Conservation (phyloP, 2,888 invertebrate genomes). For the Choristoneura rosaceana region DNA sequence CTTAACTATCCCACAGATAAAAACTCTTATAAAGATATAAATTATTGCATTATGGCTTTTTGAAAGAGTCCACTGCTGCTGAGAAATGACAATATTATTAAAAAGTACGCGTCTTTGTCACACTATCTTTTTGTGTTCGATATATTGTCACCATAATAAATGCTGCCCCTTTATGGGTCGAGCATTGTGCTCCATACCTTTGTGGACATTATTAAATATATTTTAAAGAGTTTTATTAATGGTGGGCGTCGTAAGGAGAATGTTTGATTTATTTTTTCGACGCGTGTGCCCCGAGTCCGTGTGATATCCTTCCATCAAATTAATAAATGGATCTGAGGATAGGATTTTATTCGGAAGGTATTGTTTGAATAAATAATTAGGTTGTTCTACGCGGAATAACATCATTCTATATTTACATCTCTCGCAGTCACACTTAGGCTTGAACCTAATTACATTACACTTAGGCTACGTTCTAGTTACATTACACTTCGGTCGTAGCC, state of each 20-base stretch:
- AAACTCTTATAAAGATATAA: conserved; percentile 85
- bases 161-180: conserved; percentile 82
- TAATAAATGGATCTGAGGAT: conserved; percentile 48
- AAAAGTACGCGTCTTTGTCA: conserved; percentile 85
- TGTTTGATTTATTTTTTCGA: conserved; percentile 85
- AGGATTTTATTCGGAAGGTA: conserved; percentile 10
- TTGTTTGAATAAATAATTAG: conserved; percentile 18
- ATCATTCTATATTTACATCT: neutral
- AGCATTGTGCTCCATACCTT: conserved; percentile 80
- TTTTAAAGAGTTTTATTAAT: conserved; percentile 86
- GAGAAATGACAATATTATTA: conserved; percentile 86
- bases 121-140: conserved; percentile 85
- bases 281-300: conserved; percentile 77
- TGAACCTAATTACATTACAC: neutral
- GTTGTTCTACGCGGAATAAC: neutral
- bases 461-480: too few species aligned
- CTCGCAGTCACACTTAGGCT: neutral
- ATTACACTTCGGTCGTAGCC: too few species aligned
- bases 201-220: conserved; percentile 86
- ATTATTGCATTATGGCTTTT: conserved; percentile 85
- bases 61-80: conserved; percentile 86
- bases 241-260: conserved; percentile 81
- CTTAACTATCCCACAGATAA: conserved; percentile 76
- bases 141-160: conserved; percentile 86
- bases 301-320: conserved; percentile 76